A percentile compares a stretch with the other conserved stretches of the same genome.
phyloP scores from a whole-genome alignment of 2,888 invertebrate species.

The Drosophila putrida region DNA sequence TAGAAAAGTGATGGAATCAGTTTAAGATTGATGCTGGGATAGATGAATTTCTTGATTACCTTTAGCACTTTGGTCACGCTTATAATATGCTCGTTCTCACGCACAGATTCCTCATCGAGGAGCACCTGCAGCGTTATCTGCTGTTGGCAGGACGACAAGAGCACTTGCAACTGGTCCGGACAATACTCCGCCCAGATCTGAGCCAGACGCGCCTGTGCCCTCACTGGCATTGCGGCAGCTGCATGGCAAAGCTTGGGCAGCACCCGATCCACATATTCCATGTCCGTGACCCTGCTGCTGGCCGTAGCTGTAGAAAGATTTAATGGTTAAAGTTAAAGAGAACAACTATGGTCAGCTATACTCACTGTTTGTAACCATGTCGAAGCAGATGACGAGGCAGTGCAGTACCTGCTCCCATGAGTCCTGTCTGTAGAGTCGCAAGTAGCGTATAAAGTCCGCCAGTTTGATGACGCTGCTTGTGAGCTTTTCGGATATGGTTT shows the following conservation, averaged over 20 bases:
- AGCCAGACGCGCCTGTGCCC: slow-evolving; percentile 92
- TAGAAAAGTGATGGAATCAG: background rate
- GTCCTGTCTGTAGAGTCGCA: slow-evolving; percentile 58
- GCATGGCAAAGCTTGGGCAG: slow-evolving; percentile 92
- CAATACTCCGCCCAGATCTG: slow-evolving; percentile 92
- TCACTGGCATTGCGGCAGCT: slow-evolving; percentile 89
- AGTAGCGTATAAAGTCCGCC: slow-evolving; percentile 72
- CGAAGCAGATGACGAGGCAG: slow-evolving; percentile 91
- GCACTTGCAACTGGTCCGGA: slow-evolving; percentile 88
- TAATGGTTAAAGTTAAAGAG: background rate
- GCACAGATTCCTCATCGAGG: slow-evolving; percentile 91
- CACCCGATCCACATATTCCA: slow-evolving; percentile 93
- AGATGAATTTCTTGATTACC: slow-evolving; percentile 83
- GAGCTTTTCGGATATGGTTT: slow-evolving; percentile 78
- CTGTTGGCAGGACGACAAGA: slow-evolving; percentile 93
- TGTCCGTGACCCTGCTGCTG: slow-evolving; percentile 87
- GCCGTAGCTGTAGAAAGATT: slow-evolving; percentile 36
- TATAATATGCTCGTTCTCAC: slow-evolving; percentile 94
- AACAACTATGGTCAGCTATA: background rate
- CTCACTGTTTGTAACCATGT: slow-evolving; percentile 90
- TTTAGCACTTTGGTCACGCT: slow-evolving; percentile 95
- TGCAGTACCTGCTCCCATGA: slow-evolving; percentile 82
- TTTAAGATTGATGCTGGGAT: background rate
- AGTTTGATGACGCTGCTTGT: slow-evolving; percentile 75
- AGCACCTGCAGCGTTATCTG: slow-evolving; percentile 94